These are phyloP conservation scores for Oncorhynchus nerka DNA, from an alignment of 2,113 vertebrate genomes.

Conservation along the genomic window DNA sequence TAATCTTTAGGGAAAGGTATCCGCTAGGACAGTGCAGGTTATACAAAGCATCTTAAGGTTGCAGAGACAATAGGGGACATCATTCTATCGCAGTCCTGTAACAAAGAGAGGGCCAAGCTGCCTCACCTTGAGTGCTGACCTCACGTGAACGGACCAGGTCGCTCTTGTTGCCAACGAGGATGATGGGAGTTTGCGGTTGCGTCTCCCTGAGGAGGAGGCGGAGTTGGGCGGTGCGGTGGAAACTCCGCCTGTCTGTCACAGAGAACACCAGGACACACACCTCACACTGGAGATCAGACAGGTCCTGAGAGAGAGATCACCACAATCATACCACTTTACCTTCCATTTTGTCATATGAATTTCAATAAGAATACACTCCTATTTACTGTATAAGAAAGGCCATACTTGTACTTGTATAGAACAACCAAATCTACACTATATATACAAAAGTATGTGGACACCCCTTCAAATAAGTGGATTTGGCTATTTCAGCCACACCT, in stretches of 20 bases:
- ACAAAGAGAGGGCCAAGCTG: not conserved
- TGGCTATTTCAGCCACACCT: too few species aligned
- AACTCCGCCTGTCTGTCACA: conserved; percentile 84
- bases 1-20: not conserved
- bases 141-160: conserved; percentile 85
- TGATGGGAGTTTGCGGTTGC: conserved; percentile 85
- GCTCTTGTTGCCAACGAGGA: conserved; percentile 88
- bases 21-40: not conserved
- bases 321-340: not conserved
- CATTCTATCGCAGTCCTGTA: not conserved
- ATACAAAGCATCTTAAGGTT: not conserved
- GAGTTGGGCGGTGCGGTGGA: conserved; percentile 83
- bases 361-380: too few species aligned
- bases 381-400: too few species aligned
- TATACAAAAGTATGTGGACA: too few species aligned
- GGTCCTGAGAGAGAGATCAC: conserved; percentile 65
- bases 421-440: not conserved
- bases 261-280: conserved; percentile 88
- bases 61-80: too few species aligned
- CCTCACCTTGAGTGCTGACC: conserved; percentile 79
- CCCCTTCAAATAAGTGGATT: too few species aligned
- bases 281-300: conserved; percentile 81
- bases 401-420: not conserved
- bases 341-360: not conserved
- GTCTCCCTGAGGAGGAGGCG: conserved; percentile 81